Conservation (phyloP, 2,888 invertebrate genomes). For the Thysanoteuthis rhombus region DNA sequence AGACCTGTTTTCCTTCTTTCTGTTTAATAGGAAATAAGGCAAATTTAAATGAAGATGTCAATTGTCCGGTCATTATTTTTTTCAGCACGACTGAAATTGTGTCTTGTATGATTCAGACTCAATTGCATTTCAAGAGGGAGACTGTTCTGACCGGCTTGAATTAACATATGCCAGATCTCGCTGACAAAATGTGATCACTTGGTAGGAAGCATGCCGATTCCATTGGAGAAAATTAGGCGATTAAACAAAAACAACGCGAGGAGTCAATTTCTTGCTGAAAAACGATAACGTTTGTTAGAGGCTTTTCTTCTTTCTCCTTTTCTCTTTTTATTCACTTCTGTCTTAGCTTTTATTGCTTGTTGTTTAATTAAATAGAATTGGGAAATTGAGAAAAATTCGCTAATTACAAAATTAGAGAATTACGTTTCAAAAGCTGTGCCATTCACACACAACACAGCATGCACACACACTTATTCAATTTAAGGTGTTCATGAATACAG, state of each 20-base stretch:
- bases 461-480: not conserved
- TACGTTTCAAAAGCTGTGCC: not conserved
- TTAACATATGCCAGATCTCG: not conserved
- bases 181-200: not conserved
- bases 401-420: not conserved
- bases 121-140: not conserved
- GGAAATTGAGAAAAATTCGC: not conserved
- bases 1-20: no score
- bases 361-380: not conserved
- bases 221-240: slow-evolving; percentile 12
- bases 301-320: not conserved
- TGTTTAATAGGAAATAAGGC: no score
- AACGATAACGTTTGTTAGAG: not conserved
- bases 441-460: not conserved
- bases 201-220: not conserved
- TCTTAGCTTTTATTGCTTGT: not conserved
- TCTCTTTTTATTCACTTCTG: no score
- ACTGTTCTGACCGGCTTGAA: not conserved
- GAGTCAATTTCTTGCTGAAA: not conserved
- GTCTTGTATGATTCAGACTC: not conserved
- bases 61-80: not conserved
- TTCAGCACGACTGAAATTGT: not conserved
- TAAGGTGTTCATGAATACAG: not conserved
- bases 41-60: no score
- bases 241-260: not conserved